Base-by-base conservation (phyloP, 2,888 invertebrate species). In the Nipponacmea schrenckii region DNA sequence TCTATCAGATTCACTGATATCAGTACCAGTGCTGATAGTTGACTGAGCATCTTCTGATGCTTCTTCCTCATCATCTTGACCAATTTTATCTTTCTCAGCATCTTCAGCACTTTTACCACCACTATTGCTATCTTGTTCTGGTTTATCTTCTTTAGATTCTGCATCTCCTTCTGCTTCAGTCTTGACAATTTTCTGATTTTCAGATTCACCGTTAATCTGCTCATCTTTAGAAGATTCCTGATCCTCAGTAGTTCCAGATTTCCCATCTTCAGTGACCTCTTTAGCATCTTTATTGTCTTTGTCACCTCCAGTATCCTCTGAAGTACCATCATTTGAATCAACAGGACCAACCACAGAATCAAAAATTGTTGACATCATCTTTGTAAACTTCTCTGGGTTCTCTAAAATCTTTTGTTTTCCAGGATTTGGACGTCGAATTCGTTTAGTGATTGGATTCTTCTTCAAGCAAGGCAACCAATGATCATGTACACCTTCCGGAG, bases 401-500 rank as follows among this genome's bases (percentile, higher is more conserved):
- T 56, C 56, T 20, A 56, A 24, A 10, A 24, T 20, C 15, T 56
- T 56, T 14, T 56, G 20, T 56, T 56, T 56, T 39, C 10, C 39
- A 1, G 10, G 5, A 7, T 39, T 39, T 39, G 39, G 39, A 5
- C 39, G 39, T 20, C 20, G n/a, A 12, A 24, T 56, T 14, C 24
- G 20, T 24, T 56, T 56, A 10, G 20, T 56, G 24, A 56, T 20
- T 1, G 56, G 56, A 56, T 56, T 56, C 24, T 56, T 56, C 20
- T 20, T 24, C 24, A 56, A 24, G 20, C 56, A 56, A 15, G 56
- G 56, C 24, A 56, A 24, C 77, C 77, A 77, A 56, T 77, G 77
- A 10, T 68, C 69, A n/a, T 44, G 46, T 48, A 77, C 71, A 65
- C 70, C 75, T 64, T 72, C 73, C 12, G 70, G 12, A 8, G 77